phyloP scores from a whole-genome alignment of 2,797 vertebrate genomes.

The Moxostoma hubbsi region DNA sequence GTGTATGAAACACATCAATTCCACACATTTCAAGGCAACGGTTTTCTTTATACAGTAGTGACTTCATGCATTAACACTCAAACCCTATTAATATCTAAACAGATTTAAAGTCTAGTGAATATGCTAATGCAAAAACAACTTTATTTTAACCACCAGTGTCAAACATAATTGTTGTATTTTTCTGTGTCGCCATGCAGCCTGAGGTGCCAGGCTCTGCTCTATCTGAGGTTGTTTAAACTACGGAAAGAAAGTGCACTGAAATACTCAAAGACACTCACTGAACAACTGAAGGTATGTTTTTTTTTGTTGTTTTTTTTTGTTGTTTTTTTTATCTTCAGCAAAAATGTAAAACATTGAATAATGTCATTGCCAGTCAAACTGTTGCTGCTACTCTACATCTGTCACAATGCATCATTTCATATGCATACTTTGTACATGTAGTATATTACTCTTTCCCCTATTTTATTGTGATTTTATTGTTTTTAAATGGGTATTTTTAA shows the following conservation, averaged over 20 bases:
- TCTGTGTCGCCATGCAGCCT: constrained; percentile 76
- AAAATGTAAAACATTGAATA: no score
- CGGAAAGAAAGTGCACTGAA: constrained; percentile 98
- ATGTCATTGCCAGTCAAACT: not conserved
- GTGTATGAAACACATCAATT: constrained; percentile 51
- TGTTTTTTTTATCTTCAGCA: not conserved
- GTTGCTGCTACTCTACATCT: no score
- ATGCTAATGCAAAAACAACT: not conserved
- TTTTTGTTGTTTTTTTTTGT: not conserved
- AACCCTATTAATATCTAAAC: no score
- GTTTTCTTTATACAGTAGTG: not conserved
- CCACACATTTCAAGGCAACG: not conserved
- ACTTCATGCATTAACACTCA: no score
- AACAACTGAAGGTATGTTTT: constrained; percentile 91
- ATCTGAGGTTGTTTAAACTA: constrained; percentile 95
- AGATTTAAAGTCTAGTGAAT: not conserved
- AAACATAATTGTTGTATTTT: not conserved
- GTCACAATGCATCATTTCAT: no score
- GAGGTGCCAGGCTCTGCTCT: constrained; percentile 94
- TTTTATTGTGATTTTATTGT: no score
- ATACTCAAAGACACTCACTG: constrained; percentile 98
- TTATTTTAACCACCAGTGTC: not conserved
- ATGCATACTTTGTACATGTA: no score
- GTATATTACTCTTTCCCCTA: no score
- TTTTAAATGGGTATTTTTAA: no score